phyloP scores from a whole-genome alignment of 2,797 vertebrate genomes.

The Coccyzus lansbergi region DNA sequence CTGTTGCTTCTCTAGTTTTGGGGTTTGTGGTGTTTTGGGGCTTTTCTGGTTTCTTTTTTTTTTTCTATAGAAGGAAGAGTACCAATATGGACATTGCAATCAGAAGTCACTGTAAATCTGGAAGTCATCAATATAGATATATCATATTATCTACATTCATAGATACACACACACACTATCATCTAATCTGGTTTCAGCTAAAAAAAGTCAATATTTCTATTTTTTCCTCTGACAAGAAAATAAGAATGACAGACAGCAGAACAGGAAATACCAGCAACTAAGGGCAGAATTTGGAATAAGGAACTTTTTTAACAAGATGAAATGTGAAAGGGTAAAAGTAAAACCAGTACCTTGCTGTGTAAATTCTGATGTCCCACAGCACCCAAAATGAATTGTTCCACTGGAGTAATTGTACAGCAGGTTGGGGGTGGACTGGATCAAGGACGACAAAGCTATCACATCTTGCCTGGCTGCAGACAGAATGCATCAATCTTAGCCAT shows the following conservation, averaged over 20 bases:
- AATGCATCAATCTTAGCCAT: not conserved
- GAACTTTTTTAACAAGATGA: not conserved
- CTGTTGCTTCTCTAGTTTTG: not conserved
- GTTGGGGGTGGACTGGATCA: not conserved
- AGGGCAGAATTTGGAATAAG: not conserved
- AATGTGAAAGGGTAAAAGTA: not conserved
- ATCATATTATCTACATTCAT: not conserved
- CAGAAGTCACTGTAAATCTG: not conserved
- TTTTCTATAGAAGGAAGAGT: not conserved
- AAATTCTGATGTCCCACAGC: not conserved
- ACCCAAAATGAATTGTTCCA: not conserved
- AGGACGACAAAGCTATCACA: not conserved
- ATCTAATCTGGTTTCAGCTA: not conserved
- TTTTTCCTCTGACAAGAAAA: not conserved
- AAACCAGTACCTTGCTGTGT: not conserved
- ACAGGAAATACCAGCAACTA: not conserved
- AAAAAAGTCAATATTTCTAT: not conserved
- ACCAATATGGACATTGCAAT: not conserved
- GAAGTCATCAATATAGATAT: not conserved
- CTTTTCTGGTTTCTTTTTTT: too few relatives aligned
- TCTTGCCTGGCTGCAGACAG: not conserved
- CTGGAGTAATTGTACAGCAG: not conserved
- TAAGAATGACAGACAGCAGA: not conserved
- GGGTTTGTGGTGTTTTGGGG: not conserved
- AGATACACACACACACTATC: not conserved